These are phyloP conservation scores for Drymodes brunneopygia DNA, from an alignment of 2,113 vertebrate species.

Conservation along the genomic window DNA sequence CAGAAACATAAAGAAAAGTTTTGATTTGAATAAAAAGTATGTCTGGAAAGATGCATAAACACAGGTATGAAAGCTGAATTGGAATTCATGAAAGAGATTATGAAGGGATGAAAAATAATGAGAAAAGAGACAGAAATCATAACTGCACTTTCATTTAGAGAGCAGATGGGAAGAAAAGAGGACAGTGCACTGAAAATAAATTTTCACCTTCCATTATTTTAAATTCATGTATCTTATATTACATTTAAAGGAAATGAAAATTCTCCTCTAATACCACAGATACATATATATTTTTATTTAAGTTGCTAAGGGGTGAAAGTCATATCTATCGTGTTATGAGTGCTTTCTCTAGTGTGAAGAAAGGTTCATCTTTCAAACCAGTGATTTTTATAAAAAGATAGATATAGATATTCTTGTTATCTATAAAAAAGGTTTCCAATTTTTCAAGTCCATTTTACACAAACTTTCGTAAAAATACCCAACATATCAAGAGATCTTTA, in stretches of 20 bases:
- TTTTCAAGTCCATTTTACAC: not conserved
- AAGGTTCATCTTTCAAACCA: not conserved
- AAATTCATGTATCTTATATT: not conserved
- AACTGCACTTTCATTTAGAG: not conserved
- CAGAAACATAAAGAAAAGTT: not conserved
- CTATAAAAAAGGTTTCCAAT: not conserved
- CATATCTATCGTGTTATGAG: not conserved
- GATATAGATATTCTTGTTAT: not conserved
- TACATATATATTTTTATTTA: not conserved
- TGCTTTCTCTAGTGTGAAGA: not conserved
- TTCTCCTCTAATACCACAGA: not conserved
- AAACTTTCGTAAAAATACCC: not conserved
- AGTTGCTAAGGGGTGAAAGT: not conserved
- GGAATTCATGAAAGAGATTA: not conserved
- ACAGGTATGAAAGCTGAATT: not conserved
- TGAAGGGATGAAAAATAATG: not conserved
- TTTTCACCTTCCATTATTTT: not conserved
- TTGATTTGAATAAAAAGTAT: not conserved
- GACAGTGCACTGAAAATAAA: not conserved
- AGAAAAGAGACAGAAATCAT: not conserved
- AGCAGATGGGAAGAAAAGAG: not conserved
- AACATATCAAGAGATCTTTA: not conserved
- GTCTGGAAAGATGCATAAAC: not conserved
- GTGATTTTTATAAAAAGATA: not conserved
- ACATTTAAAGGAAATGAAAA: not conserved